These are phyloP conservation scores for Acanthoscelides obtectus DNA, from an alignment of 2,888 invertebrate genomes.

Conservation along the genomic window DNA sequence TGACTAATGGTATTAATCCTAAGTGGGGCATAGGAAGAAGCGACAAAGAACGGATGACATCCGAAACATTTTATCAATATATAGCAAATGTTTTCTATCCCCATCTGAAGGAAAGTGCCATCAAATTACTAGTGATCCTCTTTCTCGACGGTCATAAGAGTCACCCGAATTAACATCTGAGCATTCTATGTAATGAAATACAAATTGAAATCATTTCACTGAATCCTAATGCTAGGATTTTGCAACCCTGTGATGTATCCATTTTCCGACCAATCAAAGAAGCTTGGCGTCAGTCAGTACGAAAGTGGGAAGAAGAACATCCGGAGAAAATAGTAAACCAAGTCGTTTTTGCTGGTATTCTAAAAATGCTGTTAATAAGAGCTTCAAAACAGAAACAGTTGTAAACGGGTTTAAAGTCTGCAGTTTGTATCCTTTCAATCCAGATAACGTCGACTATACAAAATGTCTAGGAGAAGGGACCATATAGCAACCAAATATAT, in stretches of 20 bases:
- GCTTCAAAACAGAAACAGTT: constrained; percentile 19
- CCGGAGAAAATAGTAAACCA: constrained; percentile 16
- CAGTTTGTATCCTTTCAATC: constrained; percentile 20
- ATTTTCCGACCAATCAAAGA: constrained; percentile 15
- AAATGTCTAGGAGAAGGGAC: constrained; percentile 12
- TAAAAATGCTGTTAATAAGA: constrained; percentile 19
- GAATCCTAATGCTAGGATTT: constrained; percentile 16
- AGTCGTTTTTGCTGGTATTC: constrained; percentile 18
- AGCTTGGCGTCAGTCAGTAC: constrained; percentile 11
- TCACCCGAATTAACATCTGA: constrained; percentile 17
- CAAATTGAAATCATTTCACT: constrained; percentile 18
- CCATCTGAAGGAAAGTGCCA: constrained; percentile 20
- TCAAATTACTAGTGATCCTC: constrained; percentile 29
- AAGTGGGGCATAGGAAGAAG: constrained; percentile 31
- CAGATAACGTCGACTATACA: constrained; percentile 18
- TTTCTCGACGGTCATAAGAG: constrained; percentile 24
- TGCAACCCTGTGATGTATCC: constrained; percentile 19
- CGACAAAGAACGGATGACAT: constrained; percentile 37
- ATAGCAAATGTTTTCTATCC: constrained; percentile 30
- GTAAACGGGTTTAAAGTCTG: constrained; percentile 23
- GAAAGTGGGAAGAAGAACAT: constrained; percentile 18
- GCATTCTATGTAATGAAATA: constrained; percentile 14
- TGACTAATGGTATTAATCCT: constrained; percentile 16
- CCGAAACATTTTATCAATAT: constrained; percentile 30
- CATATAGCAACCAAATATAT: background rate